Evolutionary conservation across 2,797 vertebrate genomes (phyloP).

Genomic region (Heteromormyrus szaboi): DNA sequence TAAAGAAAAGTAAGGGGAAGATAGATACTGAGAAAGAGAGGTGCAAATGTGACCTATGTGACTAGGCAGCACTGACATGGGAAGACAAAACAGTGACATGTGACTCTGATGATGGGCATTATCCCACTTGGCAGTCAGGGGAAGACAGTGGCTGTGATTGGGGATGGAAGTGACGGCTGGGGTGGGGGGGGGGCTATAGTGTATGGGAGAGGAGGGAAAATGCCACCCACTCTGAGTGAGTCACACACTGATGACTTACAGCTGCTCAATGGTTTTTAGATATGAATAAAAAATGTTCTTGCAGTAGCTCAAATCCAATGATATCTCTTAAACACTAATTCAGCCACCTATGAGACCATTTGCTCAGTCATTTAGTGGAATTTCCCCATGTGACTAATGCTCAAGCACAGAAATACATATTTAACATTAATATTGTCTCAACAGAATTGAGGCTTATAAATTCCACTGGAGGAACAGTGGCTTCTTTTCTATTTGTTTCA

Average conservation of each 20-base stretch:
- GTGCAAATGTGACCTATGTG: conserved; percentile 49
- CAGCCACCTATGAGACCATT: neutral
- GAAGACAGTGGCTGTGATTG: conserved; percentile 3
- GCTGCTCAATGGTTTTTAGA: conserved; percentile 8
- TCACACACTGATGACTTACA: conserved; percentile 12
- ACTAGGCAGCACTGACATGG: conserved; percentile 33
- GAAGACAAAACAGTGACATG: conserved; percentile 35
- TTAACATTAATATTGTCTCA: neutral
- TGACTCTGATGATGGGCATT: conserved; percentile 25
- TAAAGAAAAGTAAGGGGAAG: conserved; percentile 17
- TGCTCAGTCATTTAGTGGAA: neutral
- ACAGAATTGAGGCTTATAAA: neutral
- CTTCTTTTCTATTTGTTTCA: neutral
- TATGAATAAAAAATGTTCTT: neutral
- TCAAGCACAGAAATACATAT: neutral
- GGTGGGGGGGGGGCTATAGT: neutral
- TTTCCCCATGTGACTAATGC: neutral
- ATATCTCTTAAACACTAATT: neutral
- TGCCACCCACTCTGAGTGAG: conserved; percentile 12
- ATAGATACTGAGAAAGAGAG: conserved; percentile 21
- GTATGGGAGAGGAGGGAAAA: neutral
- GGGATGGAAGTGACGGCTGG: neutral
- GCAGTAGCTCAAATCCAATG: neutral
- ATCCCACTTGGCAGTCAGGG: conserved; percentile 35
- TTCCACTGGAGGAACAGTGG: neutral